These are phyloP conservation scores for Camptogramma bilineatum DNA, from an alignment of 2,888 invertebrate genomes.

Conservation along the genomic window DNA sequence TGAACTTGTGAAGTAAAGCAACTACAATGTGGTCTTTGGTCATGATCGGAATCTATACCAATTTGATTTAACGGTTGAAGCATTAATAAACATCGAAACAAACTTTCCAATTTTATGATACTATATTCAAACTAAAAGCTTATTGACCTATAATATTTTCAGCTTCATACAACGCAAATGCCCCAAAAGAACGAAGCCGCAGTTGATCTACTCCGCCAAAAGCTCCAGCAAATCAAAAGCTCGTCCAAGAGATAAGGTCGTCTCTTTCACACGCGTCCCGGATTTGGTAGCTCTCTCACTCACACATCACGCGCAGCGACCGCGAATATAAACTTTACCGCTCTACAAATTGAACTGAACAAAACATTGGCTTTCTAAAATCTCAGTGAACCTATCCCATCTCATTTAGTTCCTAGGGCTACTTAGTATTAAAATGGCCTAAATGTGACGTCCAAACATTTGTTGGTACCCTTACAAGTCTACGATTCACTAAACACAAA, in stretches of 20 bases:
- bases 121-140: neutral
- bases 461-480: slow-evolving; percentile 48
- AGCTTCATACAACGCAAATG: slow-evolving; percentile 75
- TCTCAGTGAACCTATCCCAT: slow-evolving; percentile 36
- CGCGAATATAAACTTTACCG: slow-evolving; percentile 27
- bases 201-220: slow-evolving; percentile 79
- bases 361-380: slow-evolving; percentile 20
- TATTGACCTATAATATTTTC: slow-evolving; percentile 35
- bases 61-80: no score
- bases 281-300: slow-evolving; percentile 64
- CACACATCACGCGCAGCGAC: slow-evolving; percentile 34
- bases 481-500: slow-evolving; percentile 4
- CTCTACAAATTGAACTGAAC: slow-evolving; percentile 21
- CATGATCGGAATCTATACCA: no score
- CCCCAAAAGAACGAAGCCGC: slow-evolving; percentile 78
- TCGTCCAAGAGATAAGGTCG: slow-evolving; percentile 78
- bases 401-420: slow-evolving; percentile 58
- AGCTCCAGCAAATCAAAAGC: slow-evolving; percentile 82
- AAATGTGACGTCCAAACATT: slow-evolving; percentile 51
- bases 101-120: no score
- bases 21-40: no score
- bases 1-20: no score
- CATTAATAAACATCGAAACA: no score
- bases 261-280: slow-evolving; percentile 45
- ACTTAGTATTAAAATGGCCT: slow-evolving; percentile 50